Base-by-base conservation (phyloP, 1,140 invertebrate species). In the Hyposmocoma kahamanoa region DNA sequence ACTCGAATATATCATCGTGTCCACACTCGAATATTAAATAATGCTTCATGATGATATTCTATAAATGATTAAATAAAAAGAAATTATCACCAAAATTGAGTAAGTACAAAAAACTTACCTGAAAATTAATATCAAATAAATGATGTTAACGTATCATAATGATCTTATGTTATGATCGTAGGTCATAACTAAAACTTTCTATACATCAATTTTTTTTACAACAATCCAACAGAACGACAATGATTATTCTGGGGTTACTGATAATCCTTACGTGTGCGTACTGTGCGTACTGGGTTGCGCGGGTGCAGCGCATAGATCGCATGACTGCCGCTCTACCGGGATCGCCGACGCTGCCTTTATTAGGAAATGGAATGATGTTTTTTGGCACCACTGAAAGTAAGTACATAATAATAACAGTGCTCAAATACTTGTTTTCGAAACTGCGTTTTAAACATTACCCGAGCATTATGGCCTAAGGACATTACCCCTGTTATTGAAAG, bases 311-410 rank as follows among this genome's bases (percentile, higher is more conserved):
- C 3, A 39, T 74, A 24, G 67, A 86, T 28, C 58, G 66, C 17
- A 60, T 72, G 41, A 76, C 78, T 11, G 63, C 67, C 5, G 59
- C 64, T 53, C 62, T 89, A 32, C 86, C 87, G 0, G 88, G 87
- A 18, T 90, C 89, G 0, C 75, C 79, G 1, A 62, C 84, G 0
- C 47, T 89, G 0, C 91, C 90, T 0, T 39, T 92, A 2, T 63
- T 92, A 13, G 90, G 90, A 19, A 89, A 89, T 50, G 87, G 86
- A 19, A 75, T 86, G 48, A 61, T 84, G 18, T 88, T 90, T 49
- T 59, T 88, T 2, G 87, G 87, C 21, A 74, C 78, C 46, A 78
- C 84, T 2, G 64, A 82, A 57, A 86, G 89, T 90, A 67, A 64
- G 77, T 75, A 49, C 41, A n/a, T 2, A 3, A 26, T 26, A 5